Percentiles rank a stretch among this genome's conserved stretches.
Evolutionary conservation across 2,113 vertebrate genomes (phyloP).

Genomic region (Pangasianodon gigas): DNA sequence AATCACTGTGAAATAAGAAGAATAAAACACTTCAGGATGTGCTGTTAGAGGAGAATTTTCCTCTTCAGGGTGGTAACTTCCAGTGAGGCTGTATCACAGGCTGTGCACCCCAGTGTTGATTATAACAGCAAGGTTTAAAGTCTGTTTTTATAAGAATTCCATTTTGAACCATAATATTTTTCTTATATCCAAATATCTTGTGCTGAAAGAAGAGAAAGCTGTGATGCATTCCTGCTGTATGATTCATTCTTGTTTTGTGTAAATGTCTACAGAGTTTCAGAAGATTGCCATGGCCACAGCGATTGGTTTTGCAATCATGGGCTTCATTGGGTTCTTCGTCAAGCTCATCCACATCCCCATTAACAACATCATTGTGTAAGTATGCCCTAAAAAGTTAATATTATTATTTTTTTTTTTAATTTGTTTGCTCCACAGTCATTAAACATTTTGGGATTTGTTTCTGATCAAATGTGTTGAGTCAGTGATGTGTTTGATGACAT

Average conservation of each 20-base stretch:
- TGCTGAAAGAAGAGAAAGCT: not conserved
- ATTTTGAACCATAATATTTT: not conserved
- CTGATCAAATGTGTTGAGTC: not conserved
- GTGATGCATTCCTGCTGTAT: not conserved
- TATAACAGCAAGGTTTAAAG: not conserved
- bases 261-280: slow-evolving; percentile 85
- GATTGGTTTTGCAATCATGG: slow-evolving; percentile 98
- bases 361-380: slow-evolving; percentile 99
- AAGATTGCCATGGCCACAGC: slow-evolving; percentile 99
- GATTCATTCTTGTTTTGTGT: not conserved
- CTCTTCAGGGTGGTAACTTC: not conserved
- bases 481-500: not conserved
- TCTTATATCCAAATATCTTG: not conserved
- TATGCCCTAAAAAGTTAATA: slow-evolving; percentile 50
- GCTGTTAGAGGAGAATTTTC: not conserved
- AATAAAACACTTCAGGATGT: not conserved
- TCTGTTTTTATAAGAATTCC: not conserved
- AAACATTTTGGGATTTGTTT: not conserved
- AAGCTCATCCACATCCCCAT: slow-evolving; percentile 98
- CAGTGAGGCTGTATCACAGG: not conserved
- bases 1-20: not conserved
- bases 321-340: slow-evolving; percentile 98
- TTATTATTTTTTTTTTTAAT: not conserved
- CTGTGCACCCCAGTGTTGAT: not conserved
- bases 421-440: not conserved